Evolutionary conservation across 2,888 invertebrate species (phyloP).

Genomic region (Linyphia triangularis): DNA sequence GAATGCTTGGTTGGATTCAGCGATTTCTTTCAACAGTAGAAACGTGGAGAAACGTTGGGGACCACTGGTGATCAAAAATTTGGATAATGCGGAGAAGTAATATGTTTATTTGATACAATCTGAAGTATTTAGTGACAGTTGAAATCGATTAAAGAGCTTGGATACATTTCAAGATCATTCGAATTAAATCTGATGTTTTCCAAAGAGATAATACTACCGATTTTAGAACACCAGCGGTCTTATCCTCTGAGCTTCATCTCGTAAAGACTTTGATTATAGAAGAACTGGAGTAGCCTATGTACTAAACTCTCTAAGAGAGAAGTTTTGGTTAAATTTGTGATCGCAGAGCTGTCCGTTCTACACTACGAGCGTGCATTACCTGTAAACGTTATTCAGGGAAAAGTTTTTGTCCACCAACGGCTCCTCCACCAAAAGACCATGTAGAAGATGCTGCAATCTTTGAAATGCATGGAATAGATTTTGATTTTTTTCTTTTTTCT

Average conservation of each 20-base stretch:
- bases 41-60: too few species aligned
- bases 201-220: not conserved
- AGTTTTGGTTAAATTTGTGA: not conserved
- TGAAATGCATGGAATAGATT: not conserved
- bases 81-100: not conserved
- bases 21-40: too few species aligned
- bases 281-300: slow-evolving; percentile 1
- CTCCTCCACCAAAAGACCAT: not conserved
- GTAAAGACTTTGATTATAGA: not conserved
- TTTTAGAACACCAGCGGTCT: not conserved
- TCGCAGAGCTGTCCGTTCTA: not conserved
- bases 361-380: not conserved
- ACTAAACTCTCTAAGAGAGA: not conserved
- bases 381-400: not conserved
- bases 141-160: not conserved
- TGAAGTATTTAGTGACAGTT: not conserved
- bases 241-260: not conserved
- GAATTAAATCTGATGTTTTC: not conserved
- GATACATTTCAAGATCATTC: not conserved
- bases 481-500: not conserved
- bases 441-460: not conserved
- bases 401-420: not conserved
- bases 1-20: too few species aligned
- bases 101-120: not conserved
- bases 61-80: not conserved